Conservation (phyloP, 2,113 vertebrate species). For the Rhabdornis inornatus region DNA sequence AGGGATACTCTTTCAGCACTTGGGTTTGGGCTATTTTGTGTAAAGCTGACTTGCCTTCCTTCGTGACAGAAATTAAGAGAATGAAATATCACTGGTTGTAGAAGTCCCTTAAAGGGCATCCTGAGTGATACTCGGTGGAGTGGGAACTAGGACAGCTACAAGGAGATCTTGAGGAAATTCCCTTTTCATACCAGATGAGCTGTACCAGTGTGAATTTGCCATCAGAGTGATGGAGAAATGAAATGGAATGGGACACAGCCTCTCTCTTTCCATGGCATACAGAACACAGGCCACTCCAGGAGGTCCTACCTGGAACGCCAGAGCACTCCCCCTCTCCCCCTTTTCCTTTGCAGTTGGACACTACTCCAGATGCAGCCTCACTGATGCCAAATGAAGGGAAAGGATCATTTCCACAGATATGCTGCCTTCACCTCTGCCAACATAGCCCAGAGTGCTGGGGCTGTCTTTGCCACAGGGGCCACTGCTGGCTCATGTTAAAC, state of each 20-base stretch:
- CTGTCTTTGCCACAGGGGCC: background rate
- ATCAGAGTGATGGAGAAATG: background rate
- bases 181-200: background rate
- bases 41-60: background rate
- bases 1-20: background rate
- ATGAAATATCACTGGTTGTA: background rate
- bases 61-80: background rate
- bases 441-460: background rate
- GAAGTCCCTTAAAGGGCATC: background rate
- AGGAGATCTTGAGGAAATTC: fast-evolving
- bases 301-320: background rate
- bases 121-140: background rate
- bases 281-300: background rate
- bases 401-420: fast-evolving
- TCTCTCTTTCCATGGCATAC: background rate
- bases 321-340: too few species aligned
- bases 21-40: background rate
- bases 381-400: background rate
- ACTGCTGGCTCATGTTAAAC: background rate
- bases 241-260: background rate
- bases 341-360: background rate
- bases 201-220: background rate
- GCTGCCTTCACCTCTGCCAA: background rate
- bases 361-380: background rate
- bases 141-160: background rate